Conservation (phyloP, 2,797 vertebrate species). For the Enoplosus armatus region DNA sequence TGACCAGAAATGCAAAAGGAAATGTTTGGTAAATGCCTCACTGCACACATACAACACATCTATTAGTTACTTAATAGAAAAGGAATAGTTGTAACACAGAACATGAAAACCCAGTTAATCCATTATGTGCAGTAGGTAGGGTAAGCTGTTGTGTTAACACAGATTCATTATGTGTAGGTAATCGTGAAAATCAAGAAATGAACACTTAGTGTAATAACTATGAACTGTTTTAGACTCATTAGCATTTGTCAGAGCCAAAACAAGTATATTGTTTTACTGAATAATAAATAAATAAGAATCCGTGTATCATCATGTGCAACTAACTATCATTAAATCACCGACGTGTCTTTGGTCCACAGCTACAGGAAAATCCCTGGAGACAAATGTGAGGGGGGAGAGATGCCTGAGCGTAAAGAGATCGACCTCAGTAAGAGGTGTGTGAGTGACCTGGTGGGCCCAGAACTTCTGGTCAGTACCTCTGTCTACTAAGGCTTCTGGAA, state of each 20-base stretch:
- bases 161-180: not conserved
- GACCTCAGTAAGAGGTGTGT: conserved; percentile 93
- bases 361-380: conserved; percentile 97
- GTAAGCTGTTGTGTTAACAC: not conserved
- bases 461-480: conserved; percentile 78
- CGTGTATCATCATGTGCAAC: too few relatives aligned
- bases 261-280: too few relatives aligned
- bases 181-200: too few relatives aligned
- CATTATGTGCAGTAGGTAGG: not conserved
- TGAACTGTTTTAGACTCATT: too few relatives aligned
- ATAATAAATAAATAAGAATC: too few relatives aligned
- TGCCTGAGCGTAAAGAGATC: conserved; percentile 85
- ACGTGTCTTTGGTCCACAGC: conserved; percentile 74
- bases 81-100: not conserved
- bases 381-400: conserved; percentile 89
- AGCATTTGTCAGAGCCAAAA: too few relatives aligned
- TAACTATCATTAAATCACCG: not conserved
- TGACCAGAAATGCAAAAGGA: not conserved
- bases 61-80: not conserved
- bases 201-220: too few relatives aligned
- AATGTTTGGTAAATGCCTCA: not conserved
- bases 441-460: conserved; percentile 86
- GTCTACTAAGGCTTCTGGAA: not conserved
- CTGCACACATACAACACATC: not conserved
- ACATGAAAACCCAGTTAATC: not conserved